Base-by-base conservation (phyloP, 2,888 invertebrate genomes). In the Rutpela maculata region DNA sequence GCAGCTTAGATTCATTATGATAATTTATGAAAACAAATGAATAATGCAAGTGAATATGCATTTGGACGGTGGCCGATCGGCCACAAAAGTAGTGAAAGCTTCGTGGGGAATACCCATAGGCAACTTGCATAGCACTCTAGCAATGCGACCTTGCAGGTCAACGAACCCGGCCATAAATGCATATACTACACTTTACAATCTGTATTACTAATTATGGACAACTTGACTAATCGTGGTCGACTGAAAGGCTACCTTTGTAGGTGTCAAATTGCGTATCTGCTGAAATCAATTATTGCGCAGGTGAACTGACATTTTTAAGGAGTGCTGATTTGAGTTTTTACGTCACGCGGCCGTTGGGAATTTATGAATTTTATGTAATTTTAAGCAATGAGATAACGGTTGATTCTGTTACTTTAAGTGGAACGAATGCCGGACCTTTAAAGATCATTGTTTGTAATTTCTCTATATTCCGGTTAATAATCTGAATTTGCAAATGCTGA, bases 51-150 rank as follows among this genome's bases (percentile, higher is more conserved):
- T 56, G 18, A 18, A 56, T 69, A 59, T 69, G 56, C 69, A 69
- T 12, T 35, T 69, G 31, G 59, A 69, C 59, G 57, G 19, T 69
- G 59, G 70, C 60, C n/a, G 70, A 60, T 70, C 60, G 70, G 69
- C 35, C 70, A 70, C 70, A 70, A 70, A 70, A 70, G 38, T 50
- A 70, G 70, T 70, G 70, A 70, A 70, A 70, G 70, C 70, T 70
- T 38, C 2, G 43, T 19, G 60, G 57, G 70, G 70, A 70, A 70
- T 70, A 70, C 70, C 70, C 59, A 70, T 70, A 70, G 69, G 70
- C 43, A 70, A 35, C 60, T 70, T 70, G 60, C 70, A 70, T 70
- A 59, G 59, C 69, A 69, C 56, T 31, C 57, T 57, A 59, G 35
- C 57, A 69, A 70, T 60, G 70, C 70, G 70, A 70, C 70, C 70